Conservation (phyloP, 2,888 invertebrate genomes). For the Drosophila falleni region DNA sequence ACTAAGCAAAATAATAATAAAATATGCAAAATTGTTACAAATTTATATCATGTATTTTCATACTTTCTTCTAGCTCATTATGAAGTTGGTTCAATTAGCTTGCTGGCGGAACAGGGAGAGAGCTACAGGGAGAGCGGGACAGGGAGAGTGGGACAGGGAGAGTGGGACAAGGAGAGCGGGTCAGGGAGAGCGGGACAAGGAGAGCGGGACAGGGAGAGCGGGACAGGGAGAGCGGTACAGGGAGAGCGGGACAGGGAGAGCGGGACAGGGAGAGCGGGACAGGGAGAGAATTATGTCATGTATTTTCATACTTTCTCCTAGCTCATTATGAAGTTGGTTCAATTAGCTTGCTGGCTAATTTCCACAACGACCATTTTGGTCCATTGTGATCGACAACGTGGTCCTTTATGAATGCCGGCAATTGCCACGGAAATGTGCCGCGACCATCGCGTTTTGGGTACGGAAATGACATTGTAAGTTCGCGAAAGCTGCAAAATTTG, state of each 20-base stretch:
- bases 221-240: no score
- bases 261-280: no score
- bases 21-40: not conserved
- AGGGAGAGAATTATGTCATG: not conserved
- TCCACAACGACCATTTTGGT: not conserved
- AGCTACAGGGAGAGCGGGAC: no score
- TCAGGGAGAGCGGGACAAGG: no score
- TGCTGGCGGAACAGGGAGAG: not conserved
- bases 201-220: no score
- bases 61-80: not conserved
- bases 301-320: not conserved
- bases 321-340: constrained; percentile 9
- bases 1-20: not conserved
- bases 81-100: constrained; percentile 7
- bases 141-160: no score
- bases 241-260: no score
- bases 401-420: constrained; percentile 74
- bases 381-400: constrained; percentile 59
- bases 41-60: not conserved
- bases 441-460: constrained; percentile 60
- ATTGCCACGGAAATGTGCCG: constrained; percentile 75
- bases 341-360: not conserved
- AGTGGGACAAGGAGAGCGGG: no score
- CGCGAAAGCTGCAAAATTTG: constrained; percentile 58
- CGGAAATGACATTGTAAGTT: constrained; percentile 81